These are phyloP conservation scores for Spinibarbus caldwelli DNA, from an alignment of 2,797 vertebrate genomes.

Conservation along the genomic window DNA sequence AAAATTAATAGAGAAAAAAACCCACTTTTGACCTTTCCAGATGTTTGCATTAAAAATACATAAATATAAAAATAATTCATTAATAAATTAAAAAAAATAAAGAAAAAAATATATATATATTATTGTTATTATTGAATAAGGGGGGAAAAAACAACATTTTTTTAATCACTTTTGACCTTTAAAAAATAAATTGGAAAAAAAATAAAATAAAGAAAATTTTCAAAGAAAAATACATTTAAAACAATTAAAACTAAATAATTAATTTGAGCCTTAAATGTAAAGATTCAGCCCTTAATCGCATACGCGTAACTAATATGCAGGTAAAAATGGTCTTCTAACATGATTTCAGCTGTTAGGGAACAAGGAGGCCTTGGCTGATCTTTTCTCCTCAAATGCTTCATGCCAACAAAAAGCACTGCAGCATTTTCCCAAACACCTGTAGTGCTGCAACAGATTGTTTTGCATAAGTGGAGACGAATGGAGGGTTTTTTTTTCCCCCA, in stretches of 20 bases:
- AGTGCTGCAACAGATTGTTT: slow-evolving; percentile 13
- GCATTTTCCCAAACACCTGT: neutral
- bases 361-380: neutral
- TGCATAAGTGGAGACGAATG: neutral
- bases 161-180: neutral
- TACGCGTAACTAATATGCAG: neutral
- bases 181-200: too few relatives aligned
- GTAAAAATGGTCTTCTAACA: neutral
- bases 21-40: neutral
- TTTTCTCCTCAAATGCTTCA: neutral
- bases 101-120: neutral
- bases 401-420: neutral
- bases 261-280: neutral
- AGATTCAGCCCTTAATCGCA: neutral
- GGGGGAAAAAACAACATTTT: neutral
- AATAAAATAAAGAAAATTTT: neutral
- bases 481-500: neutral
- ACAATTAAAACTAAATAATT: too few relatives aligned
- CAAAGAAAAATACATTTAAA: too few relatives aligned
- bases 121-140: neutral
- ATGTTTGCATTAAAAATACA: neutral
- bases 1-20: neutral
- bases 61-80: neutral
- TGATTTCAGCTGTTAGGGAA: neutral
- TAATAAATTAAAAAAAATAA: neutral